Base-by-base conservation (phyloP, 1,140 invertebrate species). In the Psix sp. region DNA sequence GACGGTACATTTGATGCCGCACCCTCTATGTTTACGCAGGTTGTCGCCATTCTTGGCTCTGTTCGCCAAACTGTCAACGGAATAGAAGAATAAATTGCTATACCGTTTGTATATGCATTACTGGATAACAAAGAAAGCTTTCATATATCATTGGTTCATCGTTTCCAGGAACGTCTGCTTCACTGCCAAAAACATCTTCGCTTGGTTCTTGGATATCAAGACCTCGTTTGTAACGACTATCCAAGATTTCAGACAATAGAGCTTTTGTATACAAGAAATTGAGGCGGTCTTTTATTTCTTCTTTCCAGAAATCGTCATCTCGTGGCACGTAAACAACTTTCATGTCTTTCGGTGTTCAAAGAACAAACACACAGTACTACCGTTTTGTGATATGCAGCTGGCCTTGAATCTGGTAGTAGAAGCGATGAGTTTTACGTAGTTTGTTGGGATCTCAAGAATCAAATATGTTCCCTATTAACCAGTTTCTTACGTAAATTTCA, bases 321-420 rank as follows among this genome's bases (percentile, higher is more conserved):
- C 59, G 46, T 38, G 51, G 7, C n/a, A 77, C 76, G 5, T 33
- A 40, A 13, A 68, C 17, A 11, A 52, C 6, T 14, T 63, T 59
- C 17, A 78, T 26, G 15, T 40, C 54, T 18, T 60, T 62, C 18
- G 39, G 14, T 14, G 81, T 79, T 75, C 77, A 87, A 0, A 87
- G 33, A 15, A 71, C 72, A 71, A 86, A 84, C 33, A 86, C 76
- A 59, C 84, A 84, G 60, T 79, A 83, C 10, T 72, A 40, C 40
- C 78, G 29, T 14, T 73, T 59, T 2, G 80, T 83, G 0, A 87
- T 60, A 18, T 76, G 76, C 9, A 88, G 38, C 43, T 88, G 84
- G 13, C 82, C 82, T 54, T 85, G 82, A 20, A 86, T 57, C 72
- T 87, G 85, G 63, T 78, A 84, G 63, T 80, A 87, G 63, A 84